phyloP scores from a whole-genome alignment of 2,113 vertebrate genomes.

The Daubentonia madagascariensis region DNA sequence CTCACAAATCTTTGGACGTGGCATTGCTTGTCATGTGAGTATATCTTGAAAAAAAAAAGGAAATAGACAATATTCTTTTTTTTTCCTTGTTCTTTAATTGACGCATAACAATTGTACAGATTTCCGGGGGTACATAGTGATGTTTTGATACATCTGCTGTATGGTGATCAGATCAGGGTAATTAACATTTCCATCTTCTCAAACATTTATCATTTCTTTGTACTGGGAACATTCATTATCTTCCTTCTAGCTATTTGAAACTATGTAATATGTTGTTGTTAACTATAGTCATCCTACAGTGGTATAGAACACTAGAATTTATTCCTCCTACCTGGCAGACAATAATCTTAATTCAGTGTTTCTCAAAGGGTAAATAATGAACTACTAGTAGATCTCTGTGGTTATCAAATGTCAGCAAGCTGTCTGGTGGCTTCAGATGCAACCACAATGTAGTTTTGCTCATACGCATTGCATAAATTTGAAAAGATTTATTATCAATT shows the following conservation, averaged over 20 bases:
- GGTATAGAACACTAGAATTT: too few species aligned
- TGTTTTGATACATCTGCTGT: too few species aligned
- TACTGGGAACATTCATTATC: too few species aligned
- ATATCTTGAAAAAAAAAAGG: not conserved
- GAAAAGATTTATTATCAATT: not conserved
- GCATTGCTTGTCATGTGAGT: not conserved
- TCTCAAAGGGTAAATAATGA: not conserved
- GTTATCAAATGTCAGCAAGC: not conserved
- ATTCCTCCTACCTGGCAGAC: not conserved
- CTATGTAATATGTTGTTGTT: too few species aligned
- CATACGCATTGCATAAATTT: not conserved
- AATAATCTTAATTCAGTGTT: not conserved
- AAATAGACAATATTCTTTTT: not conserved
- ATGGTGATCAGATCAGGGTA: too few species aligned
- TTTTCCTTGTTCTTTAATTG: too few species aligned
- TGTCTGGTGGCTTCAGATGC: not conserved
- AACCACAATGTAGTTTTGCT: not conserved
- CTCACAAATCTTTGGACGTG: not conserved
- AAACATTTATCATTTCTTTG: too few species aligned
- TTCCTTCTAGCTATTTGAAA: too few species aligned
- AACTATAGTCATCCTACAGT: too few species aligned
- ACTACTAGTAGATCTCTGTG: not conserved
- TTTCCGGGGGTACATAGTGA: too few species aligned
- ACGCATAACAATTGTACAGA: too few species aligned
- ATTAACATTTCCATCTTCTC: too few species aligned